phyloP scores from a whole-genome alignment of 2,888 invertebrate genomes.

The Lepidochrysops patricia region DNA sequence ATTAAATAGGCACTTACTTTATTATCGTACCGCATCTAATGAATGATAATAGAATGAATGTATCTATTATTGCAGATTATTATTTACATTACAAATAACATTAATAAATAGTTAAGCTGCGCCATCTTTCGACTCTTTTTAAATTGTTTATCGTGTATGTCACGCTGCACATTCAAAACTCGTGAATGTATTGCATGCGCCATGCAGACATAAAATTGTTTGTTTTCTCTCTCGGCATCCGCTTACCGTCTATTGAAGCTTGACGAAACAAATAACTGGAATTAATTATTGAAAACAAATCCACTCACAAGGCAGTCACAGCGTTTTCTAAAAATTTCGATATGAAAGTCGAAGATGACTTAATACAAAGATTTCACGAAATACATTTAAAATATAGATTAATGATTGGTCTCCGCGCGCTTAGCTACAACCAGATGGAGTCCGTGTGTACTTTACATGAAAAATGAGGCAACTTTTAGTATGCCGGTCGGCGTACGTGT shows the following conservation, averaged over 20 bases:
- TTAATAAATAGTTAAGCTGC: not conserved
- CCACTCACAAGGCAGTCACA: slow-evolving; percentile 4
- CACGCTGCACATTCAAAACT: slow-evolving; percentile 14
- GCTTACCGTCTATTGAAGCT: slow-evolving; percentile 27
- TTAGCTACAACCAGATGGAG: too few species aligned
- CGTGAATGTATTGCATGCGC: slow-evolving; percentile 15
- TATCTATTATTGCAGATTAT: too few species aligned
- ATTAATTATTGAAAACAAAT: slow-evolving; percentile 16
- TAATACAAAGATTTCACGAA: not conserved
- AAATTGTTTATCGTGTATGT: slow-evolving; percentile 17
- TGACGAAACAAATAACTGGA: slow-evolving; percentile 21
- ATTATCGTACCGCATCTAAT: not conserved
- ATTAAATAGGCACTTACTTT: not conserved
- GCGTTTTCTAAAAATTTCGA: not conserved
- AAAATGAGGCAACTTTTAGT: too few species aligned
- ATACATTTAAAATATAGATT: not conserved
- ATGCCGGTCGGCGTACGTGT: too few species aligned
- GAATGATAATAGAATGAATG: not conserved
- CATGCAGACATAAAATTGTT: slow-evolving; percentile 27
- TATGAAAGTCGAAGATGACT: not conserved
- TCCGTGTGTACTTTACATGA: too few species aligned
- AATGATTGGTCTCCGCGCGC: too few species aligned
- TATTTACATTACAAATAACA: too few species aligned
- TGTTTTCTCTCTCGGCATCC: slow-evolving; percentile 48
- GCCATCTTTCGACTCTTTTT: not conserved